Conservation (phyloP, 2,113 vertebrate genomes). For the Potamarius usumacintae region DNA sequence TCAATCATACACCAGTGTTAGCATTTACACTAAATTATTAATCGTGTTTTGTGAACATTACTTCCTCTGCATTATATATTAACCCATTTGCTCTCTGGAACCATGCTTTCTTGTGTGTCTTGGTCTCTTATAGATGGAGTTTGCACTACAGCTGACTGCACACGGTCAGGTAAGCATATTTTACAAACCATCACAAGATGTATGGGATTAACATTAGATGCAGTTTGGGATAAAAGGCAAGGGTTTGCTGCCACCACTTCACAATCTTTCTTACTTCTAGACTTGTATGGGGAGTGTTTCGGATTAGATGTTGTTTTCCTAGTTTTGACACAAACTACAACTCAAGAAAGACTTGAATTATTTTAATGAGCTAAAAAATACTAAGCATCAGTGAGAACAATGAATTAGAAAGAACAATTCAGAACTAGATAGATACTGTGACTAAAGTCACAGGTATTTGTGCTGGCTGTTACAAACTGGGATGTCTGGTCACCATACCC, state of each 20-base stretch:
- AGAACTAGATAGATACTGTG: too few species aligned
- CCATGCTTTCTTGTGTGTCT: constrained; percentile 50
- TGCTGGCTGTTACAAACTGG: too few species aligned
- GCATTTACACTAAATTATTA: not conserved
- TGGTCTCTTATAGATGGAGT: constrained; percentile 79
- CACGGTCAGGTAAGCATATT: constrained; percentile 85
- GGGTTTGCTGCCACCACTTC: not conserved
- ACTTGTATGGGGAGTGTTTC: not conserved
- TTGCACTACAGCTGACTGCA: constrained; percentile 90
- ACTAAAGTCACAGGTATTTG: too few species aligned
- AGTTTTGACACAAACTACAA: not conserved
- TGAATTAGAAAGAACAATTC: not conserved
- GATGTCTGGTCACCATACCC: too few species aligned
- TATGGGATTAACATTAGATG: not conserved
- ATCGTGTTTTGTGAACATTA: constrained; percentile 8
- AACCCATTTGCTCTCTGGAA: constrained; percentile 6
- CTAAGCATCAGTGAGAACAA: not conserved
- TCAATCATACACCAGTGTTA: not conserved
- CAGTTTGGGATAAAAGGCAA: too few species aligned
- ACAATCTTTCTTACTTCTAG: not conserved
- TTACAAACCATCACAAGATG: not conserved
- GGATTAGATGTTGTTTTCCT: not conserved
- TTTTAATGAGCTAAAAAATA: not conserved
- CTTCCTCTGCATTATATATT: constrained; percentile 16
- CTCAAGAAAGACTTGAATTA: not conserved